Base-by-base conservation (phyloP, 2,113 vertebrate genomes). In the Pomatostomus ruficeps region DNA sequence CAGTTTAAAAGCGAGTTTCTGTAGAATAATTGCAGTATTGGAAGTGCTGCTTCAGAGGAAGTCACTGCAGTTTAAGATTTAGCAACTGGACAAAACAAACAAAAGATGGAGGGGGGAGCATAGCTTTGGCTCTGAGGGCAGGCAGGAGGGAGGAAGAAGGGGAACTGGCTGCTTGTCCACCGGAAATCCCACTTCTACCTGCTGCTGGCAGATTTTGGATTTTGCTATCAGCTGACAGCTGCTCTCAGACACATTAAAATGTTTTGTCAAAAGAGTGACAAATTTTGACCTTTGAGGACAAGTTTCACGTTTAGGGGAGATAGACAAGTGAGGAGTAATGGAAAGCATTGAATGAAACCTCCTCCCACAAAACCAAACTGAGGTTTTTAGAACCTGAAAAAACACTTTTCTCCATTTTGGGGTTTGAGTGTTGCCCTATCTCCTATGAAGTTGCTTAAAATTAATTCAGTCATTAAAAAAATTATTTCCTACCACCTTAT, bases 11-110 rank as follows among this genome's bases (percentile, higher is more conserved):
- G 46, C 61, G 89, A 80, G 78, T 77, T 96, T 94, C 79, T 74
- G n/a, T 80, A 26, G 82, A 74, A 93, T 94, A 95, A 96, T 95
- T 96, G 75, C 51, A 90, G 88, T 88, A 40, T 80, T 77, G 75
- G 71, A 94, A 6, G 55, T 40, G 36, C 59, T 79, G 68, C 74
- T 93, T 83, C 43, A 36, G 85, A 74, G 82, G 59, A 36, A 90
- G 38, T 43, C 43, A 9, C 74, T 82, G 78, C 15, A 25, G 36
- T 66, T 29, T 52, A 51, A 89, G 58, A 36, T 92, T 76, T 82
- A 85, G 40, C 52, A 85, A 95, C 36, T 88, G 88, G 88, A 89
- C 78, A 77, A 46, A 43, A 59, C 79, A 88, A 96, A 79, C 26
- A 88, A 18, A 90, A 59, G 40, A 63, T 88, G 67, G 63, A 95